phyloP scores from a whole-genome alignment of 2,888 invertebrate genomes.

The Blastobasis lacticolella region DNA sequence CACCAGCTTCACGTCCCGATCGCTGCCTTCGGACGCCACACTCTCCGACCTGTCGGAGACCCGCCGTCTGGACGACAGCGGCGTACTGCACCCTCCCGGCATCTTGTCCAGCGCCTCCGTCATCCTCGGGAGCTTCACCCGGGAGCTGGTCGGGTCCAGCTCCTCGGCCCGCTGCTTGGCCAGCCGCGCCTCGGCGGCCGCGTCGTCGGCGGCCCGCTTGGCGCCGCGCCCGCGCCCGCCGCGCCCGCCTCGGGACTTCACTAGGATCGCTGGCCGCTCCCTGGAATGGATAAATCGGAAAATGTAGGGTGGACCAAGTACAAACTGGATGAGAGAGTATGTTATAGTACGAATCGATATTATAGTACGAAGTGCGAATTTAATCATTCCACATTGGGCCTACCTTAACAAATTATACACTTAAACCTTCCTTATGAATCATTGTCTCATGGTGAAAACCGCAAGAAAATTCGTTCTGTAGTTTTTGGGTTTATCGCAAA shows the following conservation, averaged over 20 bases:
- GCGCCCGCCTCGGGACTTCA: constrained; percentile 51
- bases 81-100: constrained; percentile 45
- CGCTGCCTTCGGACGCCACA: too few species aligned
- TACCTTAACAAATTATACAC: too few species aligned
- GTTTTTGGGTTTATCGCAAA: too few species aligned
- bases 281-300: constrained; percentile 27
- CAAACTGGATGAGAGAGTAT: too few species aligned
- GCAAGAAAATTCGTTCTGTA: too few species aligned
- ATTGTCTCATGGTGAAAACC: too few species aligned
- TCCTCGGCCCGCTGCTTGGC: constrained; percentile 17
- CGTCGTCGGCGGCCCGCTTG: background rate
- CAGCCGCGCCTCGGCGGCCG: constrained; percentile 13
- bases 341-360: too few species aligned
- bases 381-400: too few species aligned
- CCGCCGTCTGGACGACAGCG: constrained; percentile 45
- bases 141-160: constrained; percentile 60
- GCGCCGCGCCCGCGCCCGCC: constrained; percentile 54
- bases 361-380: too few species aligned
- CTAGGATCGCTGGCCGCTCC: constrained; percentile 52
- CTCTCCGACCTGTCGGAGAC: constrained; percentile 27
- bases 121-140: constrained; percentile 63
- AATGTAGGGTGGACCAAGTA: too few species aligned
- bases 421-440: too few species aligned
- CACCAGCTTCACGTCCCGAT: constrained; percentile 20
- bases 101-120: constrained; percentile 63